Percentiles rank a stretch among this genome's conserved stretches.
Evolutionary conservation across 2,888 invertebrate genomes (phyloP).

Genomic region (Spilarctia lutea): DNA sequence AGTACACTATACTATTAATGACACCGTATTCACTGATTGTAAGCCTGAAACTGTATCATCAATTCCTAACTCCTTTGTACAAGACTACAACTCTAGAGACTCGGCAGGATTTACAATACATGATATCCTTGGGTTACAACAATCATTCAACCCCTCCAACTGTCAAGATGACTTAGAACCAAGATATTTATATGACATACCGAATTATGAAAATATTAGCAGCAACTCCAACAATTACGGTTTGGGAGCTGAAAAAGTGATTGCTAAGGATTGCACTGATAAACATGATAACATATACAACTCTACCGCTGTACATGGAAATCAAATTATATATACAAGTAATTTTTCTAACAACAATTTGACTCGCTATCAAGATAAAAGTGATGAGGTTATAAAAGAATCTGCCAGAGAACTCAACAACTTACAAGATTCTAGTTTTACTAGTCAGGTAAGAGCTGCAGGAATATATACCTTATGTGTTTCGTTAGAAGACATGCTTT

Average conservation of each 20-base stretch:
- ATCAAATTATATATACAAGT: constrained; percentile 69
- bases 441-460: constrained; percentile 70
- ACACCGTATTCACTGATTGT: constrained; percentile 66
- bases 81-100: constrained; percentile 83
- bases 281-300: constrained; percentile 62
- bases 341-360: constrained; percentile 70
- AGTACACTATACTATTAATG: constrained; percentile 61
- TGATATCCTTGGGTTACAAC: constrained; percentile 81
- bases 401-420: constrained; percentile 68
- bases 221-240: constrained; percentile 75
- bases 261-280: constrained; percentile 64
- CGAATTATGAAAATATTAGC: constrained; percentile 76
- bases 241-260: constrained; percentile 69
- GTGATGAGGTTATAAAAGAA: constrained; percentile 68
- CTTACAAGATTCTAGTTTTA: constrained; percentile 72
- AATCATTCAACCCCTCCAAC: constrained; percentile 65
- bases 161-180: constrained; percentile 66
- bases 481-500: constrained; percentile 33
- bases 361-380: constrained; percentile 70
- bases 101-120: constrained; percentile 83
- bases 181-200: constrained; percentile 76
- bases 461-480: constrained; percentile 56
- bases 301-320: constrained; percentile 57
- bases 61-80: constrained; percentile 69
- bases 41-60: constrained; percentile 71